Evolutionary conservation across 2,888 invertebrate species (phyloP).

Genomic region (Leucophenga montana): DNA sequence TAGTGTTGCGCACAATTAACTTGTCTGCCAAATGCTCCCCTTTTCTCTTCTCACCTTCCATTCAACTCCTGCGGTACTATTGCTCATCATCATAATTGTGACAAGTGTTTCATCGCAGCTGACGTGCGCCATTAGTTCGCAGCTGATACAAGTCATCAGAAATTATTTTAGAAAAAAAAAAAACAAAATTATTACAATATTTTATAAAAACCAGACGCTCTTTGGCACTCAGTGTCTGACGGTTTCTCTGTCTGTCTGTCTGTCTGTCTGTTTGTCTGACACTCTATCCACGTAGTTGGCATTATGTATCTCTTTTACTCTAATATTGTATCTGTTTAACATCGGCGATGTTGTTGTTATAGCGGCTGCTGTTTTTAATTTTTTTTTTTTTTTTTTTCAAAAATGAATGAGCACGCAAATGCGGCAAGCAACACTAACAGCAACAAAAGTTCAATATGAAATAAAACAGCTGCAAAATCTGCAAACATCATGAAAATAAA

Average conservation of each 20-base stretch:
- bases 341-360: conserved; percentile 7
- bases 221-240: neutral
- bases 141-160: conserved; percentile 18
- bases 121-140: conserved; percentile 34
- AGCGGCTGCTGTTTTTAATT: conserved; percentile 14
- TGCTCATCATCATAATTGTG: neutral
- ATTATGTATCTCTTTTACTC: conserved; percentile 8
- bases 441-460: conserved; percentile 9
- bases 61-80: neutral
- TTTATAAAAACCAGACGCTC: conserved; percentile 7
- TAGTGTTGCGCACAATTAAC: no score
- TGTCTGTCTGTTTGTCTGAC: conserved; percentile 2
- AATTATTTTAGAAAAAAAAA: conserved; percentile 9
- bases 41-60: neutral
- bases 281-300: neutral
- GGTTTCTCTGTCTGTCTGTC: neutral
- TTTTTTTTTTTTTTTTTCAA: conserved; percentile 14
- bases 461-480: conserved; percentile 28
- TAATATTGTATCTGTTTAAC: conserved; percentile 19
- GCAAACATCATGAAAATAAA: conserved; percentile 12
- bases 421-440: neutral
- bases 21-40: neutral
- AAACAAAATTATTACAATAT: neutral
- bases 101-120: conserved; percentile 27
- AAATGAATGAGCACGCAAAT: conserved; percentile 13